Percentiles rank a stretch among this genome's conserved stretches.
Evolutionary conservation across 2,113 vertebrate genomes (phyloP).

Genomic region (Pachypanchax playfairii): DNA sequence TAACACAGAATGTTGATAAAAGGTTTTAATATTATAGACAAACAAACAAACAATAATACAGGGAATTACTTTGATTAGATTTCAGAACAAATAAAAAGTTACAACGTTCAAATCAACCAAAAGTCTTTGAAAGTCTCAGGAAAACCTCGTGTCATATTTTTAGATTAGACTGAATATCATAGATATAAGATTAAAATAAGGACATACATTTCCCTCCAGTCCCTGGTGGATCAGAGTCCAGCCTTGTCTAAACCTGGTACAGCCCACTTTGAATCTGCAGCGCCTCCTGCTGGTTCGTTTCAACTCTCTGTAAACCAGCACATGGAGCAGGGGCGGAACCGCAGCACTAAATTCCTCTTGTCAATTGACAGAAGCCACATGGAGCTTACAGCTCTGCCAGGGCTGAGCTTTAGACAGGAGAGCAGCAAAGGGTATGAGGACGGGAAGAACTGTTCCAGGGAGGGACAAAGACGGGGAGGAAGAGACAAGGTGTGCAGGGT

Average conservation of each 20-base stretch:
- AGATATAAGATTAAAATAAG: no score
- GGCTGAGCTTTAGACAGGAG: conserved; percentile 52
- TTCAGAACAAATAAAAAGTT: no score
- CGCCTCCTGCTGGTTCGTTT: conserved; percentile 41
- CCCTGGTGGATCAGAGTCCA: neutral
- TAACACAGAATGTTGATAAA: no score
- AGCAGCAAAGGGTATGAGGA: conserved; percentile 32
- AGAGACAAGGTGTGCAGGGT: conserved; percentile 66
- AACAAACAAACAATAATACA: no score
- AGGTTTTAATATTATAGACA: no score
- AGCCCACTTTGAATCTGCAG: conserved; percentile 29
- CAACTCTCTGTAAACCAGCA: conserved; percentile 27
- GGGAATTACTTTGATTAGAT: no score
- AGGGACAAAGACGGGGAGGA: conserved; percentile 37
- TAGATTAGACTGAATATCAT: no score
- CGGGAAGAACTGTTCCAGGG: conserved; percentile 53
- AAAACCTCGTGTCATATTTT: no score
- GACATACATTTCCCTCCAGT: no score
- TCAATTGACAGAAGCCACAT: conserved; percentile 86
- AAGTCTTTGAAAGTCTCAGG: no score
- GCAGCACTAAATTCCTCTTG: conserved; percentile 80
- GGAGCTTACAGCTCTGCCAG: conserved; percentile 80
- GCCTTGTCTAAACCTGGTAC: neutral
- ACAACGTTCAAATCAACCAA: no score
- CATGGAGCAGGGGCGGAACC: conserved; percentile 25